Evolutionary conservation across 2,113 vertebrate genomes (phyloP), one percentile per base, ranked within the genome.

Genomic region (Dissostichus mawsoni): DNA sequence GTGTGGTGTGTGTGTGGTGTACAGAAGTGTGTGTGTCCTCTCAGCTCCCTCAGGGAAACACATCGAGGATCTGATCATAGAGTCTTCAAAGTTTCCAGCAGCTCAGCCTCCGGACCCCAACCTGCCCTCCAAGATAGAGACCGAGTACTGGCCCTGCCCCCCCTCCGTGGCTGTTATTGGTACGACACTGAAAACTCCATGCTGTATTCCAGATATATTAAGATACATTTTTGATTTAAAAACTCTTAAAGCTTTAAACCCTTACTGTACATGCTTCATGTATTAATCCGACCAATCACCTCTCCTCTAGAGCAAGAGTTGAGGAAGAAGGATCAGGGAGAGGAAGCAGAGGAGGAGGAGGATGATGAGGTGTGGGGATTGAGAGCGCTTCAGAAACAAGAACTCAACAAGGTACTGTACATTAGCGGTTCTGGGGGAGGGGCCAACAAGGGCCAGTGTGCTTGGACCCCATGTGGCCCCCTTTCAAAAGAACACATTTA

Each of bases 131-230:
- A 98, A 97, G 95, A 99, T 99, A 0, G 98, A 99, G 92, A 99
- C 97, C 0, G 97, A 98, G 69, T 96, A 95, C 84, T 99, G 98
- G 98, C 98, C 98, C 0, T 98, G 98, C 83, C 98, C 98, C n/a
- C 97, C 98, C 0, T 98, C 97, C 0, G 90, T 97, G 89, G 97
- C 96, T 0, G 96, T 96, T 11, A 92, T 98, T 76, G 97, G 98
- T 99, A 96, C 2, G 94, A 57, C 52, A 53, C 71, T 17, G 1
- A 7, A 45, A 11, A 63, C 13, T 17, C 20, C 1, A 2, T 63
- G 58, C 48, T 74, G 71, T 18, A 9, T 41, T 69, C 13, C 11
- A 36, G 36, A 10, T 56, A 11, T 13, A 41, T 10, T 45, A 45
- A 11, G 0, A 23, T 12, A 44, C 10, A 33, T 56, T 45, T 45